Conservation (phyloP, 2,888 invertebrate genomes). For the Cryptus armator region DNA sequence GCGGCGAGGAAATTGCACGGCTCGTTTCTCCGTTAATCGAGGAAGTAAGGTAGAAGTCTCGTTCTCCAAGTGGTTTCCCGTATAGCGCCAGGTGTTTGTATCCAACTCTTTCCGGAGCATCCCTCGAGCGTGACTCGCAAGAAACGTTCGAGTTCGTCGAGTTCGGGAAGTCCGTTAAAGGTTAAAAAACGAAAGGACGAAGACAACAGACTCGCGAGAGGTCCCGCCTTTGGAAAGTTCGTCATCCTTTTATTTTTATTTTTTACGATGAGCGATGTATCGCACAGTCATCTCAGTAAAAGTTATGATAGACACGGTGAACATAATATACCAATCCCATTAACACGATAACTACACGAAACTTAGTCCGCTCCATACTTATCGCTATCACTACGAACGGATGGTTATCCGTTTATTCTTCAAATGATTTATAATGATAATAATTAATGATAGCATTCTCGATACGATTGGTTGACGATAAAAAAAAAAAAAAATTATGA, state of each 20-base stretch:
- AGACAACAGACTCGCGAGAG: not conserved
- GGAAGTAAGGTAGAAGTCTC: constrained; percentile 39
- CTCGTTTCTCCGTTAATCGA: constrained; percentile 68
- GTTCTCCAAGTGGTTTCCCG: constrained; percentile 25
- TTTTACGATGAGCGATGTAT: not conserved
- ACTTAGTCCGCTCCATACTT: too few relatives aligned
- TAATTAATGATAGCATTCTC: too few relatives aligned
- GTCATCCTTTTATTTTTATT: not conserved
- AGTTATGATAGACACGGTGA: too few relatives aligned
- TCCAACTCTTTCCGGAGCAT: constrained; percentile 44
- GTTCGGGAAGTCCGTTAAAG: constrained; percentile 56
- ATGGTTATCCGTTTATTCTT: too few relatives aligned
- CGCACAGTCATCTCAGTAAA: not conserved
- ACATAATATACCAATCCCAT: not conserved
- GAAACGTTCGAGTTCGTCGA: constrained; percentile 46
- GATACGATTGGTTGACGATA: too few relatives aligned
- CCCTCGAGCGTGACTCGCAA: constrained; percentile 63
- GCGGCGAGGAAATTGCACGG: constrained; percentile 60
- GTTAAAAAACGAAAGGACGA: constrained; percentile 10
- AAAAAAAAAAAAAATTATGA: too few relatives aligned
- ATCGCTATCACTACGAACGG: too few relatives aligned
- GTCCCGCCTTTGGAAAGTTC: constrained; percentile 2
- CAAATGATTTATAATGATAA: too few relatives aligned
- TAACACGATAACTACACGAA: not conserved
- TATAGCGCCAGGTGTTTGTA: constrained; percentile 54